Evolutionary conservation across 1,140 invertebrate species (phyloP), one percentile per base, ranked within the genome.

Genomic region (Drosophila arawakana): DNA sequence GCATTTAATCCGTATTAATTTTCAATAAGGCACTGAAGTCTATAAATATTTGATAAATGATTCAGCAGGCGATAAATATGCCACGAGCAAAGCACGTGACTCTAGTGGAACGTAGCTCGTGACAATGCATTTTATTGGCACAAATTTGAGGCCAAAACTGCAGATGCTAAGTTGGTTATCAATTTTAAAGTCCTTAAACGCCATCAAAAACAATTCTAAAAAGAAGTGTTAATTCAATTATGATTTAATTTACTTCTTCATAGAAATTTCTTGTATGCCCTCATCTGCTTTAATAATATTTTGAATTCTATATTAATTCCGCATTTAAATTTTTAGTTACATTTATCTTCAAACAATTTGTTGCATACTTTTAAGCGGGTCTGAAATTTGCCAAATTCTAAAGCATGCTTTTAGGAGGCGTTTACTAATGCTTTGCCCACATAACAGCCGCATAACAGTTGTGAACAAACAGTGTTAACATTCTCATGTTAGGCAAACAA

Each of bases 1-100:
- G 76, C 62, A 66, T 69, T 60, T 86, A 88, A 88, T 78, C 76
- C 80, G 83, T 88, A 88, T 86, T 86, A 86, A 83, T 86, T 86
- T 86, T 86, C 83, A 86, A 88, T 86, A 86, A 83, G 82, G 82
- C 79, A 86, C 71, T 73, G 73, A 55, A 83, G 65, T 88, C 80
- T 77, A 71, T 83, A 73, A 84, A 74, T 80, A 67, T 80, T 86
- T 86, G 82, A 88, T 83, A 83, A 86, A 86, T 88, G 83, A 54
- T 80, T 18, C 59, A 72, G 66, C 81, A 73, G 62, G 71, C 78
- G 35, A 34, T 21, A 21, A 46, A 44, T 30, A 47, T 21, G 39
- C 35, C 65, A 41, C 62, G 10, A 39, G 34, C 46, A 11, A 34
- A 55, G 83, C 76, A 76, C 82, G 82, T 88, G 79, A 55, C 80